These are phyloP conservation scores for Lordiphosa stackelbergi DNA, from an alignment of 1,140 invertebrate genomes.

Conservation along the genomic window DNA sequence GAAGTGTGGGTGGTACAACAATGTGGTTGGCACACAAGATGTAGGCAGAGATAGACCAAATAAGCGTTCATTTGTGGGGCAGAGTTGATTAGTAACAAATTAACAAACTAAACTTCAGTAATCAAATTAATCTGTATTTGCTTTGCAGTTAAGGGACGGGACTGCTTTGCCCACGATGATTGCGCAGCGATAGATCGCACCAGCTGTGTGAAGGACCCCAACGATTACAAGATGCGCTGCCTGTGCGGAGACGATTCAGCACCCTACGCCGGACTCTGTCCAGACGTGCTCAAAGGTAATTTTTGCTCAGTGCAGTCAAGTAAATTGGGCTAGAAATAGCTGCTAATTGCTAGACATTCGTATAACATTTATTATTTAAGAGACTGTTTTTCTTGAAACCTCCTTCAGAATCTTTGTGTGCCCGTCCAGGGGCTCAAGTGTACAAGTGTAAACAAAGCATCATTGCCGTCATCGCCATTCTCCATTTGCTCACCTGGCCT, in stretches of 20 bases:
- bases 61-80: constrained; percentile 21
- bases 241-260: constrained; percentile 83
- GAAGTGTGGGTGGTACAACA: constrained; percentile 4
- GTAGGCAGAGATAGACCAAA: not conserved
- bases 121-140: constrained; percentile 4
- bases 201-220: constrained; percentile 81
- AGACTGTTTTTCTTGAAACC: constrained; percentile 23
- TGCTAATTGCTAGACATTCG: constrained; percentile 52
- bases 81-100: constrained; percentile 5
- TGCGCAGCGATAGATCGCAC: constrained; percentile 82
- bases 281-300: constrained; percentile 79
- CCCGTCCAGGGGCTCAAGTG: constrained; percentile 33
- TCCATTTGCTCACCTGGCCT: not conserved
- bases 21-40: not conserved
- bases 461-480: not conserved
- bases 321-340: constrained; percentile 25
- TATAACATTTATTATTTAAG: constrained; percentile 55
- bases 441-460: constrained; percentile 61
- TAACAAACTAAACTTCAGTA: constrained; percentile 13
- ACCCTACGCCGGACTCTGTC: constrained; percentile 82
- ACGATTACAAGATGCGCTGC: constrained; percentile 80
- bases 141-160: constrained; percentile 78
- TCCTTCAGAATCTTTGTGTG: constrained; percentile 13
- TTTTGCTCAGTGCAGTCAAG: not conserved
- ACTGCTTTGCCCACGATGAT: constrained; percentile 81